Percentiles rank a stretch among this genome's conserved stretches.
These are phyloP conservation scores for Siphamia tubifer DNA, from an alignment of 2,113 vertebrate genomes.

Conservation along the genomic window DNA sequence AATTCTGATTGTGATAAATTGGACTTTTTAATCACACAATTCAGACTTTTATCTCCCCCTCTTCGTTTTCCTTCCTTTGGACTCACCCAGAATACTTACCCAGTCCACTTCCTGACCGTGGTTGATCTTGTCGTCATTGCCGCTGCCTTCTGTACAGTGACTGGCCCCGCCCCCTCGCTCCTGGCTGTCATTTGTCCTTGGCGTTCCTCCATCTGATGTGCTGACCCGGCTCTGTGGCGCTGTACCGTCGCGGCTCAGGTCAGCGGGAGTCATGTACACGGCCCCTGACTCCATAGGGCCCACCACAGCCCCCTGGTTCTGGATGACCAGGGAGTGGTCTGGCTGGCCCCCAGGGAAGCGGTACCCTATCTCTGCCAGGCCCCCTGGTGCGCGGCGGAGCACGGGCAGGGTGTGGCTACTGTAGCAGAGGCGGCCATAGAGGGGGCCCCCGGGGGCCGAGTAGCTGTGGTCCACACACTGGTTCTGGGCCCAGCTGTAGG, in stretches of 20 bases:
- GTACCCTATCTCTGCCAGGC: conserved; percentile 72
- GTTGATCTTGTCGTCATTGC: conserved; percentile 66
- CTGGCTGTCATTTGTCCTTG: conserved; percentile 68
- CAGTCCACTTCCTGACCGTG: conserved; percentile 75
- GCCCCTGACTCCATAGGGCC: conserved; percentile 69
- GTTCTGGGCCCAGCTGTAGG: conserved; percentile 79
- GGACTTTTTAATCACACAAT: no score
- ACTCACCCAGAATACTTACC: conserved; percentile 78
- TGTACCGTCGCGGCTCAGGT: conserved; percentile 67
- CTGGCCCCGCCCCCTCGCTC: conserved; percentile 66
- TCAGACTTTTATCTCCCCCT: no score
- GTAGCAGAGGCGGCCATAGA: conserved; percentile 80
- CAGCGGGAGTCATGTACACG: conserved; percentile 58
- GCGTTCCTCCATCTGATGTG: conserved; percentile 75
- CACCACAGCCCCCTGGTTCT: conserved; percentile 76
- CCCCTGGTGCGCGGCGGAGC: conserved; percentile 74
- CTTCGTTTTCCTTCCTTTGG: no score
- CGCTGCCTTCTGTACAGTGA: conserved; percentile 70
- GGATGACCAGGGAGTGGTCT: conserved; percentile 79
- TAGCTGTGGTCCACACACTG: conserved; percentile 62
- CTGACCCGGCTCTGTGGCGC: conserved; percentile 67
- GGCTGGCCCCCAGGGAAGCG: conserved; percentile 65
- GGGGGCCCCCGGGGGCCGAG: conserved; percentile 62
- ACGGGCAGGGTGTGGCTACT: conserved; percentile 82
- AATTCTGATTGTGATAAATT: no score